phyloP scores from a whole-genome alignment of 2,113 vertebrate species.

The Dicaeum eximium region DNA sequence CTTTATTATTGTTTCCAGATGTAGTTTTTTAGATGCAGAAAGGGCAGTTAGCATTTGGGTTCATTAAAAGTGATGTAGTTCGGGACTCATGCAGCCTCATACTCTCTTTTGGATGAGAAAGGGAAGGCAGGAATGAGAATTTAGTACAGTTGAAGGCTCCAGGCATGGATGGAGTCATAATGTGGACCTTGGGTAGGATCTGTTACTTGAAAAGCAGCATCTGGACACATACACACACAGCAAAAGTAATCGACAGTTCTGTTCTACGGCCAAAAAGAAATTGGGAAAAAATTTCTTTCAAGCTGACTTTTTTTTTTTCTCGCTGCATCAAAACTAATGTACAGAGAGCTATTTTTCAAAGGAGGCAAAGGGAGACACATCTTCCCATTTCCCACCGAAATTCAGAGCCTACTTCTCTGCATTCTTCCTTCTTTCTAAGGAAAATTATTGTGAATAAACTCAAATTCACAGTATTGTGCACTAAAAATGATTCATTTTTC shows the following conservation, averaged over 20 bases:
- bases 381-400: neutral
- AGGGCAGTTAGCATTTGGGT: neutral
- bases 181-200: neutral
- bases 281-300: neutral
- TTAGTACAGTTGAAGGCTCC: neutral
- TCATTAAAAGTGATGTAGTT: neutral
- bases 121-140: neutral
- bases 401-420: neutral
- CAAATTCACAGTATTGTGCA: neutral
- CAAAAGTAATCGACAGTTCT: neutral
- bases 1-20: slow-evolving; percentile 54
- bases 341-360: neutral
- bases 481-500: neutral
- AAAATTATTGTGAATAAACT: neutral
- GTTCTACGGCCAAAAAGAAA: neutral
- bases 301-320: neutral
- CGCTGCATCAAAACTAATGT: neutral
- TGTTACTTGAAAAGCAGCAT: slow-evolving; percentile 24
- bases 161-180: neutral
- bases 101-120: neutral
- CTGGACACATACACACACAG: neutral
- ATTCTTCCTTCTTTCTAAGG: neutral
- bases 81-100: neutral
- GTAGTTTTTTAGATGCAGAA: neutral
- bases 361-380: neutral